These are phyloP conservation scores for Meriones unguiculatus DNA, from an alignment of 2,113 vertebrate genomes.

Conservation along the genomic window DNA sequence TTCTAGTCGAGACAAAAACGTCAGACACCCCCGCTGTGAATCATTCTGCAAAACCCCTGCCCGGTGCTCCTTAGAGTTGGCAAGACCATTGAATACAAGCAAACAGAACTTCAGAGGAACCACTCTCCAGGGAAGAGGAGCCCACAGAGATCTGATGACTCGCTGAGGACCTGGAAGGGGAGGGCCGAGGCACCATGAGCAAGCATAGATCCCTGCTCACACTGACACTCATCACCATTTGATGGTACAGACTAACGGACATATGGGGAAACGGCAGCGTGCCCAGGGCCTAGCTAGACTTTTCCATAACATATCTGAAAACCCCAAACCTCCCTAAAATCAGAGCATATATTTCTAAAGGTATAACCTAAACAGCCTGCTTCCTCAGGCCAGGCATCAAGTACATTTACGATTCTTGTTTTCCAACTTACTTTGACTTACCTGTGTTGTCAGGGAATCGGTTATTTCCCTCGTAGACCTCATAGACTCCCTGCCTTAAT, in stretches of 20 bases:
- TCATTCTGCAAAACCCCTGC: background rate
- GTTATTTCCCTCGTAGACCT: background rate
- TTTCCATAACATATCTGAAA: background rate
- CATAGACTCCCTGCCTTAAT: background rate
- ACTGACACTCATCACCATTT: background rate
- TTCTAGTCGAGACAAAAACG: background rate
- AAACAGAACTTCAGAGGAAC: background rate
- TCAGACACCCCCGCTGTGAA: background rate
- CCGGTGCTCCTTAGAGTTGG: background rate
- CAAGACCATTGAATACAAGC: background rate
- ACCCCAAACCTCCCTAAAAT: background rate
- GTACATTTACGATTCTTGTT: background rate
- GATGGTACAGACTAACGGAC: background rate
- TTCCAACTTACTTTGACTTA: background rate
- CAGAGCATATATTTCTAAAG: background rate
- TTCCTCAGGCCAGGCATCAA: background rate
- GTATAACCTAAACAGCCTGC: too few relatives aligned
- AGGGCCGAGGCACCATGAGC: background rate
- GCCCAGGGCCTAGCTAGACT: background rate
- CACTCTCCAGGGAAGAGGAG: too few relatives aligned
- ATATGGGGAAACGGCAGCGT: background rate
- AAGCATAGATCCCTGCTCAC: background rate
- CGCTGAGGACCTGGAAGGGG: background rate
- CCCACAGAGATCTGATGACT: fast-evolving
- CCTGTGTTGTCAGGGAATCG: background rate